A percentile compares a stretch with the other conserved stretches of the same genome.
These are phyloP conservation scores for Mirza zaza DNA, from an alignment of 2,113 vertebrate species.

Conservation along the genomic window DNA sequence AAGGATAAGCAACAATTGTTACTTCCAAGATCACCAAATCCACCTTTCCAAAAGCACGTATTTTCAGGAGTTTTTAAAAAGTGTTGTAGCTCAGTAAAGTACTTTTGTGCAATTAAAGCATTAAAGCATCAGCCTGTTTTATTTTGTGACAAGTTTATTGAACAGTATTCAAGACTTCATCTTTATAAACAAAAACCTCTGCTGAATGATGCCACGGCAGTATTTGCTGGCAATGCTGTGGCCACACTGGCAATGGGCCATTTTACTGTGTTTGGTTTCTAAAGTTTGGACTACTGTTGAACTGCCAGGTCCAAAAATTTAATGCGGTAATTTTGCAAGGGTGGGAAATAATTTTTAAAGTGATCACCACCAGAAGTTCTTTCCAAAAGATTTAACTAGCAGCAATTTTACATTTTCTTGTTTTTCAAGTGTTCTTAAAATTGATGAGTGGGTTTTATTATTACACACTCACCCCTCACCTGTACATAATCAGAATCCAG, in stretches of 20 bases:
- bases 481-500: constrained; percentile 60
- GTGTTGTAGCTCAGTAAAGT: constrained; percentile 40
- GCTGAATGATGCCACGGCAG: constrained; percentile 54
- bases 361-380: constrained; percentile 53
- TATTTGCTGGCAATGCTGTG: constrained; percentile 31
- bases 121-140: constrained; percentile 70
- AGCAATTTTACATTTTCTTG: constrained; percentile 61
- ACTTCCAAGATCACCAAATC: constrained; percentile 65
- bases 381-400: constrained; percentile 32
- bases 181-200: constrained; percentile 62
- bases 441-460: constrained; percentile 48
- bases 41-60: constrained; percentile 65
- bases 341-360: constrained; percentile 52
- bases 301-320: constrained; percentile 63
- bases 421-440: constrained; percentile 57
- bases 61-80: constrained; percentile 40
- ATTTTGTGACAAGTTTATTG: constrained; percentile 71
- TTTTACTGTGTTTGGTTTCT: constrained; percentile 63
- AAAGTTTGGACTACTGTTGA: constrained; percentile 49
- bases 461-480: constrained; percentile 43
- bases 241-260: constrained; percentile 47
- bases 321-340: constrained; percentile 57
- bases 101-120: constrained; percentile 63
- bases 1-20: constrained; percentile 68
- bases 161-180: constrained; percentile 73